phyloP scores from a whole-genome alignment of 1,140 invertebrate species.

The Solen grandis region DNA sequence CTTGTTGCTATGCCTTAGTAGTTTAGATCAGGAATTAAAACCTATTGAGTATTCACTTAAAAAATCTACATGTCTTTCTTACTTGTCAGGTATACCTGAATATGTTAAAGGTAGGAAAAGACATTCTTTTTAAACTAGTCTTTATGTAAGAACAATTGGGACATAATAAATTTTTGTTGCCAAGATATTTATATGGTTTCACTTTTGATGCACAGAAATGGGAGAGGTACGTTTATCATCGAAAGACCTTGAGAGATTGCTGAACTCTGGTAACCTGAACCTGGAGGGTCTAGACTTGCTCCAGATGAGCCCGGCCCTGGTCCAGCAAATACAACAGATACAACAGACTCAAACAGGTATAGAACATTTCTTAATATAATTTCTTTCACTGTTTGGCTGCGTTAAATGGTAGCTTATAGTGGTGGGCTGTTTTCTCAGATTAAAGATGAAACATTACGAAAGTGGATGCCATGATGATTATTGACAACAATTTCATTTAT shows the following conservation, averaged over 20 bases:
- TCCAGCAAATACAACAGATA: slow-evolving; percentile 20
- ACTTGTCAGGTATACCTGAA: neutral
- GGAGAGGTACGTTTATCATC: slow-evolving; percentile 35
- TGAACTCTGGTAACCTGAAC: slow-evolving; percentile 33
- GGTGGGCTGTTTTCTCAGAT: neutral
- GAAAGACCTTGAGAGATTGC: slow-evolving; percentile 33
- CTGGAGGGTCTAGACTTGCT: slow-evolving; percentile 19
- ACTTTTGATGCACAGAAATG: neutral
- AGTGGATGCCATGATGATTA: neutral
- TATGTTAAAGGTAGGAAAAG: neutral
- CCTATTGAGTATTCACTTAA: neutral
- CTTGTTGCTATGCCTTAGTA: no score
- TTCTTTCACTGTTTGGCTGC: no score
- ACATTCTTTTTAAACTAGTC: neutral
- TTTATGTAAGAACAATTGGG: neutral
- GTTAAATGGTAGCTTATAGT: neutral
- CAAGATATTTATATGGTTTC: neutral
- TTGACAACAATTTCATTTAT: neutral
- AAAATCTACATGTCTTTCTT: neutral
- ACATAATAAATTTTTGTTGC: neutral
- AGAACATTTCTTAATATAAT: neutral
- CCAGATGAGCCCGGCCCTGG: slow-evolving; percentile 19
- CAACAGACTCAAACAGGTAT: slow-evolving; percentile 9
- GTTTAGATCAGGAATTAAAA: neutral
- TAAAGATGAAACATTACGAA: neutral